phyloP scores from a whole-genome alignment of 2,888 invertebrate genomes.

The Arctia plantaginis region DNA sequence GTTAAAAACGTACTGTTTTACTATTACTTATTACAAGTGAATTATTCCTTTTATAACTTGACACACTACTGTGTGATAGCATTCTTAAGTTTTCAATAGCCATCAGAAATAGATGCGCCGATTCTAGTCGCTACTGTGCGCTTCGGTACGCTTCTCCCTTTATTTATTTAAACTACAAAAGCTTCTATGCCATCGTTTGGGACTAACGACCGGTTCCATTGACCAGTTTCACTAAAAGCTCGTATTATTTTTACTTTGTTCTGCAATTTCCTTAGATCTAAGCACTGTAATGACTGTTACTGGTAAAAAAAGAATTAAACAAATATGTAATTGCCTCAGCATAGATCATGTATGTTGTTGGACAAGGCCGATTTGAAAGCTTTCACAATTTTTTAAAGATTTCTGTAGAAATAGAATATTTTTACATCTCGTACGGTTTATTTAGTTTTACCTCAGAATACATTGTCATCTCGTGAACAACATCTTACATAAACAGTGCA shows the following conservation, averaged over 20 bases:
- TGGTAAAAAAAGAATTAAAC: too few relatives aligned
- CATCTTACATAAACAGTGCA: too few relatives aligned
- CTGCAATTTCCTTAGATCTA: neutral
- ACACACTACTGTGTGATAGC: slow-evolving; percentile 28
- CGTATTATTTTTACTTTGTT: slow-evolving; percentile 21
- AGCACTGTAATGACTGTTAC: neutral
- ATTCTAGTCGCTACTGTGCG: slow-evolving; percentile 28
- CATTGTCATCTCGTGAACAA: too few relatives aligned
- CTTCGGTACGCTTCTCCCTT: slow-evolving; percentile 30
- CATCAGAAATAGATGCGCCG: slow-evolving; percentile 44
- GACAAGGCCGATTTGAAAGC: too few relatives aligned
- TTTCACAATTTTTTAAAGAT: neutral
- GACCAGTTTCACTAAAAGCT: slow-evolving; percentile 39
- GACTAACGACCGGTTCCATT: slow-evolving; percentile 46
- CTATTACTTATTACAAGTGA: too few relatives aligned
- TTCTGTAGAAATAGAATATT: neutral
- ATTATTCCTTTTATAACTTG: too few relatives aligned
- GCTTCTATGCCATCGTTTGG: slow-evolving; percentile 44
- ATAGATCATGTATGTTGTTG: too few relatives aligned
- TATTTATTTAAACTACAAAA: slow-evolving; percentile 55
- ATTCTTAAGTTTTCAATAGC: slow-evolving; percentile 47
- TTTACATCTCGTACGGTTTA: neutral
- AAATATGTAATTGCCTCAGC: too few relatives aligned
- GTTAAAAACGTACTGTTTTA: too few relatives aligned
- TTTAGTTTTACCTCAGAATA: too few relatives aligned